These are phyloP conservation scores for Nautilus pompilius DNA, from an alignment of 1,140 invertebrate species.

Conservation along the genomic window DNA sequence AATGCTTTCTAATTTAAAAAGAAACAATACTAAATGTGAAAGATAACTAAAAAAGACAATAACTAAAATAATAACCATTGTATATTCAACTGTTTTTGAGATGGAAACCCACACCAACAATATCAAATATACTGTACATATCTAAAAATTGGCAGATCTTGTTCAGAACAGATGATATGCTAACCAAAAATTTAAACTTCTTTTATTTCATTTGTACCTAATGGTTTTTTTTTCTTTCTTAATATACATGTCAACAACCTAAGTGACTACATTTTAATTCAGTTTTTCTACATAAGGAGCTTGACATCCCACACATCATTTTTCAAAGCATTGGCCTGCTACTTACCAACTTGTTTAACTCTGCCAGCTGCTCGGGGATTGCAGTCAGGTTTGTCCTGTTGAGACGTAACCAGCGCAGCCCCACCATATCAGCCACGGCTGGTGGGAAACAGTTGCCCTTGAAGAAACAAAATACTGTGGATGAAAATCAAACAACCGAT, in stretches of 20 bases:
- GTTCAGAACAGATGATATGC: too few species aligned
- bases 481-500: too few species aligned
- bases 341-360: conserved; percentile 84
- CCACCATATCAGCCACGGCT: conserved; percentile 90
- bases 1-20: neutral
- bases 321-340: too few species aligned
- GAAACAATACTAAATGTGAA: neutral
- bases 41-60: neutral
- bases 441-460: conserved; percentile 63
- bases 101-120: too few species aligned
- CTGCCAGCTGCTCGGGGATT: conserved; percentile 92
- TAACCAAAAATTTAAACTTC: too few species aligned
- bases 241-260: too few species aligned
- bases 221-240: too few species aligned
- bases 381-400: conserved; percentile 83
- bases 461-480: conserved; percentile 6
- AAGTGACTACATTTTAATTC: neutral
- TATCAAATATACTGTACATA: too few species aligned
- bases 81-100: neutral
- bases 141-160: too few species aligned
- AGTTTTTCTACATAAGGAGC: neutral
- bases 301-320: too few species aligned
- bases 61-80: neutral
- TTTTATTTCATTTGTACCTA: too few species aligned
- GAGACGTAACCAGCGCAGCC: conserved; percentile 96